Percentiles rank a stretch among this genome's conserved stretches.
Evolutionary conservation across 2,113 vertebrate genomes (phyloP).

Genomic region (Zingel zingel): DNA sequence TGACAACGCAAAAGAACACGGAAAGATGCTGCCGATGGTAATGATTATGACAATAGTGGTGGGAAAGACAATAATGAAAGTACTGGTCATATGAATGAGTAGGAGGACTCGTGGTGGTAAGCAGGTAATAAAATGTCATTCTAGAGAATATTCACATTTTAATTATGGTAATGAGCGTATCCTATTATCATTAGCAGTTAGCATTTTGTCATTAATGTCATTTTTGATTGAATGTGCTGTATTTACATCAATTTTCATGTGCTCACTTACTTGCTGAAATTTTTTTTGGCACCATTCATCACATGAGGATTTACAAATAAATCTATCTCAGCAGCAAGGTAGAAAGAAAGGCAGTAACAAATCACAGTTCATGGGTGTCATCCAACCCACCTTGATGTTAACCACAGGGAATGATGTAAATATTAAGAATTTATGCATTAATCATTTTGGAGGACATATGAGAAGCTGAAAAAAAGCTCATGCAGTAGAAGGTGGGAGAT

Average conservation of each 20-base stretch:
- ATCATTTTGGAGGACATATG: background rate
- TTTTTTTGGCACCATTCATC: conserved; percentile 17
- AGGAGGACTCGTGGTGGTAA: conserved; percentile 21
- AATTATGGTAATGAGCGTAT: conserved; percentile 61
- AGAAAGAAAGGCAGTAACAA: conserved; percentile 6
- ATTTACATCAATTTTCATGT: conserved; percentile 26
- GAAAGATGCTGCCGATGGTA: background rate
- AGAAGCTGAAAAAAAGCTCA: background rate
- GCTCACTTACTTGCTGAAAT: background rate
- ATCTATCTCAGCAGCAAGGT: background rate
- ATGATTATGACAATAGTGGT: conserved; percentile 19
- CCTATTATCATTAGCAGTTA: conserved; percentile 53
- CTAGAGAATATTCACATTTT: conserved; percentile 52
- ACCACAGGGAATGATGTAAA: conserved; percentile 28
- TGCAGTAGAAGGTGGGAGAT: background rate
- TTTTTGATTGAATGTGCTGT: conserved; percentile 45
- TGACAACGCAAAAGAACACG: background rate
- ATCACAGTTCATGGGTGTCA: conserved; percentile 2
- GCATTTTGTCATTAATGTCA: conserved; percentile 53
- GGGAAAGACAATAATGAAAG: conserved; percentile 22
- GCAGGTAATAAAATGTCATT: conserved; percentile 35
- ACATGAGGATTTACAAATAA: background rate
- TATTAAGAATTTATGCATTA: conserved; percentile 16
- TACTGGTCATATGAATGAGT: conserved; percentile 33
- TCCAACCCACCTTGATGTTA: conserved; percentile 4